Evolutionary conservation across 2,888 invertebrate species (phyloP), one percentile per base, ranked within the genome.

Genomic region (Iphiclides podalirius): DNA sequence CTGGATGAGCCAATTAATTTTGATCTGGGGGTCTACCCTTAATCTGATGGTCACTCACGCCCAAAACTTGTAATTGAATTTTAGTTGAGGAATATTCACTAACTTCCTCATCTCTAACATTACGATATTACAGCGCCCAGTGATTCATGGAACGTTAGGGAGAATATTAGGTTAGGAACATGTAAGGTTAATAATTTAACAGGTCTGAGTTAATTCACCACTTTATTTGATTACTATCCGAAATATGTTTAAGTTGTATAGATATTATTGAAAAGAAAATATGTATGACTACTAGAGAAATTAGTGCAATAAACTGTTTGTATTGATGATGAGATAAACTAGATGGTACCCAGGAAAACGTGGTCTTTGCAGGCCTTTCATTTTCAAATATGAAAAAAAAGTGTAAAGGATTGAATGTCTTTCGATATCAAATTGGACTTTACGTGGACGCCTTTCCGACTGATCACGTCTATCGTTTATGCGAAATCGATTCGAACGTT

Each of bases 381-480:
- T 47, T 37, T 40, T 47, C 28, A 1, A 7, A n/a, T n/a, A 4
- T 3, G 9, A 28, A 2, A n/a, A 6, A 31, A 52, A 61, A 55
- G 53, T 52, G 59, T 52, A 54, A 61, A 39, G 44, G 66, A 69
- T 67, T 67, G 63, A 64, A 64, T 68, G 59, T 55, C 59, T 63
- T 61, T 60, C 59, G 59, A 61, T 67, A 66, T 72, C 73, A 78
- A 84, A 83, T 81, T 78, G 81, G 75, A 67, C 63, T 63, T 63
- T 67, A 70, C 69, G 74, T 69, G 58, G 57, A 58, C 53, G 72
- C 70, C 69, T 75, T 67, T 69, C 65, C 65, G 66, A 65, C 70
- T 70, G 75, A 82, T 84, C 84, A 86, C 85, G 86, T 86, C 75
- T 76, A 79, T 70, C 79, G 78, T 87, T 88, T 87, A 87, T 86